Percentiles rank a stretch among this genome's conserved stretches.
Evolutionary conservation across 2,888 invertebrate genomes (phyloP).

Genomic region (Dicyrtomina minuta): DNA sequence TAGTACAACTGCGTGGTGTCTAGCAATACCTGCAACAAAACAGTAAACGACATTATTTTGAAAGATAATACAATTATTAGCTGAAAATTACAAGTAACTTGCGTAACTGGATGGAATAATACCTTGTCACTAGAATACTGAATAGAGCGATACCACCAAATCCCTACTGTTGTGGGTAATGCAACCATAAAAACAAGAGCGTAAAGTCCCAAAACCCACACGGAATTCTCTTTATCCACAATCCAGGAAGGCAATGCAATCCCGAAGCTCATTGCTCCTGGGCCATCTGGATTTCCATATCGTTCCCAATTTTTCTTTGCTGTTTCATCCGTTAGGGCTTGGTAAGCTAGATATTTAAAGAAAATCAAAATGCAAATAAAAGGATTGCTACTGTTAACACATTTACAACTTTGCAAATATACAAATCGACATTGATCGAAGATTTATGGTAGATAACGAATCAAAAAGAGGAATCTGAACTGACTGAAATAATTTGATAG

Average conservation of each 20-base stretch:
- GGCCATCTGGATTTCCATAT: conserved; percentile 99
- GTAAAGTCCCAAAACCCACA: conserved; percentile 91
- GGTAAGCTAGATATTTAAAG: too few species aligned
- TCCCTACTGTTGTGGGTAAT: conserved; percentile 84
- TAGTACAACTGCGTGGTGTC: conserved; percentile 97
- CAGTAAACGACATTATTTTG: conserved; percentile 5
- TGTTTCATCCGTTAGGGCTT: conserved; percentile 96
- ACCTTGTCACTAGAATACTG: conserved; percentile 93
- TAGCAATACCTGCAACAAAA: conserved; percentile 69
- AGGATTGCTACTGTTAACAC: not conserved
- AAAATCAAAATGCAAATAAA: too few species aligned
- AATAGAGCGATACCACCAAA: conserved; percentile 99
- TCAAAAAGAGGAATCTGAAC: too few species aligned
- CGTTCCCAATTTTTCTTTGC: conserved; percentile 97
- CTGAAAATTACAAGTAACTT: not conserved
- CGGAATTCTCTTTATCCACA: conserved; percentile 97
- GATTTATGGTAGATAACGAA: too few species aligned
- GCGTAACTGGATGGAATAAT: conserved; percentile 45
- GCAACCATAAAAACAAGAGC: conserved; percentile 98
- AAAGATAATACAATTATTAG: not conserved
- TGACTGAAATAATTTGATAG: too few species aligned
- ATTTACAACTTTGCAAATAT: not conserved
- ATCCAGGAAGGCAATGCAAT: conserved; percentile 99
- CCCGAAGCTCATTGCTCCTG: conserved; percentile 98
- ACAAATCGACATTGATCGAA: too few species aligned